Evolutionary conservation across 1,140 invertebrate species (phyloP), one percentile per base, ranked within the genome.

Genomic region (Acyrthosiphon pisum): DNA sequence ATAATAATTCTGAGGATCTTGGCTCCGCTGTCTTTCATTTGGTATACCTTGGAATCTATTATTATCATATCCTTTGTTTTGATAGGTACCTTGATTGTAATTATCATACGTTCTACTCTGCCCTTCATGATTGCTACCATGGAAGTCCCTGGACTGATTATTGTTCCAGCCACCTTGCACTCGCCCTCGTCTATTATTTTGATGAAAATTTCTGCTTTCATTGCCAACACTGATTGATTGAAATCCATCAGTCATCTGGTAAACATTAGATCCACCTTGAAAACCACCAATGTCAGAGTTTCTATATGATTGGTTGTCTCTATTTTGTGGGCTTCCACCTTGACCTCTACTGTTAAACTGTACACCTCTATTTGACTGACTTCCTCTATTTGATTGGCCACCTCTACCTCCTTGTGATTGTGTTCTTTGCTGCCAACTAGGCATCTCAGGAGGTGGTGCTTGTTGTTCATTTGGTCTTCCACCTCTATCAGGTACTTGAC

Each of bases 371-470:
- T 53, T 53, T 23, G 35, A 53, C 18, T 53, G 20, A 53, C 93
- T 93, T 26, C 94, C 94, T 94, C 93, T 91, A 18, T 87, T 56
- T 76, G 35, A n/a, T 88, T 76, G 92, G 35, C 88, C 53, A 44
- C 87, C 92, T 81, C 93, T 83, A 50, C 48, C 90, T 50, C 46
- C 93, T 88, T 89, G 94, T 68, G 56, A 50, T 56, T 60, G 56
- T n/a, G 88, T 56, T 88, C 94, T 93, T 94, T 98, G 97, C 94
- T 97, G 96, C 97, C 98, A 99, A 2, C 97, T 97, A 22, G 99
- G 98, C 98, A 99, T 99, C 96, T 99, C 99, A 23, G 98, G 98
- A 11, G 98, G 98, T 2, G 99, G 99, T 9, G 98, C 97, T 94
- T 98, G 97, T 94, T 98, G 97, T 94, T 99, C 98, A 94, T 97